These are phyloP conservation scores for Mechanitis messenoides DNA, from an alignment of 2,888 invertebrate genomes.

Conservation along the genomic window DNA sequence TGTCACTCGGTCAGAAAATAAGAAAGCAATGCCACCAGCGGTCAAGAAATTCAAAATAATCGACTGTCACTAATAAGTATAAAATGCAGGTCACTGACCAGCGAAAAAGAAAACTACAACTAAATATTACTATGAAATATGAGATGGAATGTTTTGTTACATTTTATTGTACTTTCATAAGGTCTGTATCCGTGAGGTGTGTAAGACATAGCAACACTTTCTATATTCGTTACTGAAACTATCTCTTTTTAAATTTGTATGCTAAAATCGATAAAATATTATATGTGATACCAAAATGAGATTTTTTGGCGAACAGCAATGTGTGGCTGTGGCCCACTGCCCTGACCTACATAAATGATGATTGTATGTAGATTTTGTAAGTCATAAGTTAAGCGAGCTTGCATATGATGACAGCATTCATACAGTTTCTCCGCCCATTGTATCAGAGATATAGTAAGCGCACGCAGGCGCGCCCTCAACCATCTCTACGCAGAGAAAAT, in stretches of 20 bases:
- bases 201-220: constrained; percentile 9
- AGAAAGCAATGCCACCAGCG: constrained; percentile 36
- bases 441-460: constrained; percentile 30
- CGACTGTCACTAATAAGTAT: constrained; percentile 32
- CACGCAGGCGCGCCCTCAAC: constrained; percentile 45
- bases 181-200: no score
- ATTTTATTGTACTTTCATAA: no score
- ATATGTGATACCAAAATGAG: constrained; percentile 1
- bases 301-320: constrained; percentile 21
- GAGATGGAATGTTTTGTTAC: constrained; percentile 34
- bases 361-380: constrained; percentile 75
- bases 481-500: constrained; percentile 54
- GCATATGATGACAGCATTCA: constrained; percentile 65
- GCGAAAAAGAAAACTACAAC: constrained; percentile 39
- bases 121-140: constrained; percentile 45
- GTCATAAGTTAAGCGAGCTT: constrained; percentile 58
- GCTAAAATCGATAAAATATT: not conserved
- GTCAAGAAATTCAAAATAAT: constrained; percentile 39
- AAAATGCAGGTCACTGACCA: constrained; percentile 59
- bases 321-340: constrained; percentile 62
- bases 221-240: not conserved
- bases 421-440: constrained; percentile 65
- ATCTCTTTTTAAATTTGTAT: no score
- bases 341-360: constrained; percentile 68
- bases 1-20: constrained; percentile 39